phyloP scores from a whole-genome alignment of 2,888 invertebrate species.

The Leucania comma region DNA sequence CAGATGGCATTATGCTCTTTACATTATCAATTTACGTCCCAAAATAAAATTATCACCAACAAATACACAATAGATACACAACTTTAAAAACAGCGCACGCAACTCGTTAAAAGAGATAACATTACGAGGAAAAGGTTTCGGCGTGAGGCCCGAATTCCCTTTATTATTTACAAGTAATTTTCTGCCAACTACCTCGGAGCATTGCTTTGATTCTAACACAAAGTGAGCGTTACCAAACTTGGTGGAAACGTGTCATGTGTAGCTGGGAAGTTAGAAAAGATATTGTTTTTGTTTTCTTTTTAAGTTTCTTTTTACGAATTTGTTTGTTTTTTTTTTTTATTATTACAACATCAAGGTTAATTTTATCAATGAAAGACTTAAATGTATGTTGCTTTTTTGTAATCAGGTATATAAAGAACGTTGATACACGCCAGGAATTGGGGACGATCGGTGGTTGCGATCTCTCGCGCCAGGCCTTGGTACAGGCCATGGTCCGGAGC shows the following conservation, averaged over 20 bases:
- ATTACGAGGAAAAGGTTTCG: slow-evolving; percentile 68
- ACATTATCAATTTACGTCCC: background rate
- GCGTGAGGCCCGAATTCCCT: slow-evolving; percentile 69
- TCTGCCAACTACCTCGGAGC: slow-evolving; percentile 74
- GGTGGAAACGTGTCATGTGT: slow-evolving; percentile 30
- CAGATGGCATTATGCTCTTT: too few relatives aligned
- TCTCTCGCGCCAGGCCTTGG: too few relatives aligned
- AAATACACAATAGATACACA: slow-evolving; percentile 46
- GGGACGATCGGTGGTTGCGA: too few relatives aligned
- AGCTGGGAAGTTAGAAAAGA: background rate
- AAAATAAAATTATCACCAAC: slow-evolving; percentile 19
- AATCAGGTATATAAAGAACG: too few relatives aligned
- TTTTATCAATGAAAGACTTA: background rate
- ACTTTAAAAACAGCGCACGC: slow-evolving; percentile 66
- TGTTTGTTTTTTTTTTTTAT: background rate
- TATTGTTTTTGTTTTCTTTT: background rate
- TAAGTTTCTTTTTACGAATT: background rate
- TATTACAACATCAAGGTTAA: background rate
- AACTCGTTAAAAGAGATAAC: slow-evolving; percentile 68
- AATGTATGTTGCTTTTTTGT: too few relatives aligned
- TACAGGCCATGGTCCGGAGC: too few relatives aligned
- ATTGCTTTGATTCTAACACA: slow-evolving; percentile 74
- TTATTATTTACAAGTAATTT: slow-evolving; percentile 81
- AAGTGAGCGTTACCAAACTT: slow-evolving; percentile 66
- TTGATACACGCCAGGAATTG: too few relatives aligned